A percentile compares a stretch with the other conserved stretches of the same genome.
These are phyloP conservation scores for Pyrochroa serraticornis DNA, from an alignment of 2,888 invertebrate genomes.

Conservation along the genomic window DNA sequence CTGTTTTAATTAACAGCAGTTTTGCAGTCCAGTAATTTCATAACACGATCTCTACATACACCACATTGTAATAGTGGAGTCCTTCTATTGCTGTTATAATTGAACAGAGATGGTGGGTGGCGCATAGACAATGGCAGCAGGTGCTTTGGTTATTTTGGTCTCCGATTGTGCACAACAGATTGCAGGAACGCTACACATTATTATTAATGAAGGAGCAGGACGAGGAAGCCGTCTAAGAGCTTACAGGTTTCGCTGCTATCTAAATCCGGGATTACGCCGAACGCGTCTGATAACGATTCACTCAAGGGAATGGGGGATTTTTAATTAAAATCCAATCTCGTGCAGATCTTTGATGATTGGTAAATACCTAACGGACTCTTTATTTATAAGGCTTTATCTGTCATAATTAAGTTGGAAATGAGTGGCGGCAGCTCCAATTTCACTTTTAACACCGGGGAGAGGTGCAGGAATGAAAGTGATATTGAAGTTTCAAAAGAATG, in stretches of 20 bases:
- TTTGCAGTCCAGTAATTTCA: slow-evolving; percentile 15
- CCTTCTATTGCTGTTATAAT: slow-evolving; percentile 32
- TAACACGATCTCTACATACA: slow-evolving; percentile 31
- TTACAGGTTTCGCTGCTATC: neutral
- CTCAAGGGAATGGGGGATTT: slow-evolving; percentile 5
- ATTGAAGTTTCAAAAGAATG: too few species aligned
- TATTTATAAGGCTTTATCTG: too few species aligned
- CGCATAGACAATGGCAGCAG: slow-evolving; percentile 33
- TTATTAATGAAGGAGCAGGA: slow-evolving; percentile 9
- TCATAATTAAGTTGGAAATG: too few species aligned
- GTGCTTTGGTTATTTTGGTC: slow-evolving; percentile 27
- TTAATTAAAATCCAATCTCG: slow-evolving; percentile 19
- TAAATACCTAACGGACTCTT: too few species aligned
- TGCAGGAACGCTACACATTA: slow-evolving; percentile 20
- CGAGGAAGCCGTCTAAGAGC: neutral
- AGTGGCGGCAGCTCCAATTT: too few species aligned
- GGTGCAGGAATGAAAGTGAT: too few species aligned
- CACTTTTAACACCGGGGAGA: too few species aligned
- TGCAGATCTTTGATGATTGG: too few species aligned
- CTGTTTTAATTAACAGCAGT: slow-evolving; percentile 16
- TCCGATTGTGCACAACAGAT: slow-evolving; percentile 24
- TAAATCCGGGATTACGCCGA: slow-evolving; percentile 1
- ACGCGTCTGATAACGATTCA: slow-evolving; percentile 4
- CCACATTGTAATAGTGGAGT: slow-evolving; percentile 31
- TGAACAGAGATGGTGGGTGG: slow-evolving; percentile 32